Conservation (phyloP, 2,888 invertebrate genomes). For the Agrenia bidenticulata region DNA sequence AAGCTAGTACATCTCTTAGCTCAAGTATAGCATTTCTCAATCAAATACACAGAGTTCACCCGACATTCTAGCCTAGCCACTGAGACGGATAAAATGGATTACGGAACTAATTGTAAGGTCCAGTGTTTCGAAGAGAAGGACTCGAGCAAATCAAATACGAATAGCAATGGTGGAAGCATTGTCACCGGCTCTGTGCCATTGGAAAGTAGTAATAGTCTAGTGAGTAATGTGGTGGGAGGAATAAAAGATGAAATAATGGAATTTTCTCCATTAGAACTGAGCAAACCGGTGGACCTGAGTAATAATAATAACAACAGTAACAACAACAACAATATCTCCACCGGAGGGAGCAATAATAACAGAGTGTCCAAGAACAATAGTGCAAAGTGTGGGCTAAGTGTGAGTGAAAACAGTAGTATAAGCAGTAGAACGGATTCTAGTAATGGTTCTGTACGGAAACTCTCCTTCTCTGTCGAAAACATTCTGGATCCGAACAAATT, state of each 20-base stretch:
- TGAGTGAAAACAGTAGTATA: slow-evolving; percentile 16
- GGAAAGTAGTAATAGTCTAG: background rate
- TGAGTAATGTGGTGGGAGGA: slow-evolving; percentile 6
- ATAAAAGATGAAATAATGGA: slow-evolving; percentile 47
- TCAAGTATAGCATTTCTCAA: no score
- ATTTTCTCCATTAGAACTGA: slow-evolving; percentile 43
- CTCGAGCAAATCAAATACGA: slow-evolving; percentile 5
- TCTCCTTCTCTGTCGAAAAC: slow-evolving; percentile 87
- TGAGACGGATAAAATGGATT: no score
- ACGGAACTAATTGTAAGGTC: background rate
- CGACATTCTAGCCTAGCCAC: no score
- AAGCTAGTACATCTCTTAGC: no score
- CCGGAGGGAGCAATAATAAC: slow-evolving; percentile 27
- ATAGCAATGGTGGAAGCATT: background rate
- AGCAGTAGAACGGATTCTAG: slow-evolving; percentile 14
- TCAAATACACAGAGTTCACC: no score
- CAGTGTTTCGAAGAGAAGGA: background rate
- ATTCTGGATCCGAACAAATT: slow-evolving; percentile 88
- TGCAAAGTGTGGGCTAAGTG: slow-evolving; percentile 19
- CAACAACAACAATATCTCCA: slow-evolving; percentile 27
- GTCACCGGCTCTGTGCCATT: background rate
- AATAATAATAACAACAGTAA: slow-evolving; percentile 51
- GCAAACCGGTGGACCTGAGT: slow-evolving; percentile 52
- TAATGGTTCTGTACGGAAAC: slow-evolving; percentile 58
- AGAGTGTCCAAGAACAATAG: slow-evolving; percentile 21